Evolutionary conservation across 2,888 invertebrate genomes (phyloP).

Genomic region (Acheta domesticus): DNA sequence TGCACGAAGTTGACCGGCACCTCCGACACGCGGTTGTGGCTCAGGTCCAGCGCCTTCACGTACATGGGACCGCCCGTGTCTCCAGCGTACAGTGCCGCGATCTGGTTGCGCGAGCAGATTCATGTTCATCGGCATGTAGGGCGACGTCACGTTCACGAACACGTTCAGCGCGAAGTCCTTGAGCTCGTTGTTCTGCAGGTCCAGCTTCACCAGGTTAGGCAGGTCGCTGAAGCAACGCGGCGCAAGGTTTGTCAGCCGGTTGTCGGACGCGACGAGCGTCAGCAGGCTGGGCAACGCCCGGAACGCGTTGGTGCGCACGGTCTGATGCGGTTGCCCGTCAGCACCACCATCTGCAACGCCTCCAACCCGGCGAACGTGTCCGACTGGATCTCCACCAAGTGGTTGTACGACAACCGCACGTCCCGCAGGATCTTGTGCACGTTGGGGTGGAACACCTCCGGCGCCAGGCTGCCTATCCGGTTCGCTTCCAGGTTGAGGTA

Average conservation of each 20-base stretch:
- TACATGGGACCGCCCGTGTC: conserved; percentile 35
- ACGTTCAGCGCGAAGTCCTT: conserved; percentile 40
- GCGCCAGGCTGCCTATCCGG: conserved; percentile 60
- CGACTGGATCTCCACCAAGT: conserved; percentile 63
- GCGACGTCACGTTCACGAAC: conserved; percentile 41
- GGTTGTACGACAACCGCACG: conserved; percentile 78
- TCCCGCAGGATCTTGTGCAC: conserved; percentile 71
- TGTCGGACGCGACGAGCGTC: conserved; percentile 47
- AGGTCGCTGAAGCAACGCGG: conserved; percentile 45
- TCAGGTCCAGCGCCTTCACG: conserved; percentile 41
- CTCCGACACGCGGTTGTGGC: conserved; percentile 40
- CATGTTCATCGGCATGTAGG: conserved; percentile 38
- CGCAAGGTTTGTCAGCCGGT: conserved; percentile 44
- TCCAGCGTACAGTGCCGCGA: conserved; percentile 37
- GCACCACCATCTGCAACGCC: conserved; percentile 42
- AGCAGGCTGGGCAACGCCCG: conserved; percentile 44
- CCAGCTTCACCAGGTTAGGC: conserved; percentile 45
- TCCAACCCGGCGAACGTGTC: conserved; percentile 42
- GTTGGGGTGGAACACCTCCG: conserved; percentile 64
- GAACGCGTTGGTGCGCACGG: conserved; percentile 43
- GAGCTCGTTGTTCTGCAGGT: conserved; percentile 42
- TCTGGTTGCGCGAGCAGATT: conserved; percentile 42
- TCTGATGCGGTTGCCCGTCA: conserved; percentile 42
- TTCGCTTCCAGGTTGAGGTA: conserved; percentile 46
- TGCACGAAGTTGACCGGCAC: conserved; percentile 42